Evolutionary conservation across 2,113 vertebrate genomes (phyloP).

Genomic region (Onychostoma macrolepis): DNA sequence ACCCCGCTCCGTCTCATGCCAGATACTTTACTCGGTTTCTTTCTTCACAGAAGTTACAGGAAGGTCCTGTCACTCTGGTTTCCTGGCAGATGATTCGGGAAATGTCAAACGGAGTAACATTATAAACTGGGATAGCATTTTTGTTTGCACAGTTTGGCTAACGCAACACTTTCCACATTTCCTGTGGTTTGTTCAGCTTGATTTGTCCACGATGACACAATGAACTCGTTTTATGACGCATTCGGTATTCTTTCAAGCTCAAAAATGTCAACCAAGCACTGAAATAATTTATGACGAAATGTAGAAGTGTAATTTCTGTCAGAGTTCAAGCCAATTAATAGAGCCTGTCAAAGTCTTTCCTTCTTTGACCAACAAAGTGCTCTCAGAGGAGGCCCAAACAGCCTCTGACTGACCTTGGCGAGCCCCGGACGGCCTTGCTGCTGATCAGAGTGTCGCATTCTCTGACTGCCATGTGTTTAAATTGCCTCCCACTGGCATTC

Average conservation of each 20-base stretch:
- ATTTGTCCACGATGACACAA: not conserved
- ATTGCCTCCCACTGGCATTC: constrained; percentile 78
- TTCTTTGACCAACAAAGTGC: constrained; percentile 35
- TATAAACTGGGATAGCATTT: constrained; percentile 15
- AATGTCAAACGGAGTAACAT: constrained; percentile 19
- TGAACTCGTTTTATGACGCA: not conserved
- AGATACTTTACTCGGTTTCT: not conserved
- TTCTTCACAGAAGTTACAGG: not conserved
- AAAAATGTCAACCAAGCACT: constrained; percentile 24
- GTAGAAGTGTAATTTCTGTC: constrained; percentile 35
- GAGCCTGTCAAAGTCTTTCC: constrained; percentile 33
- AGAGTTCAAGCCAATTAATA: constrained; percentile 40
- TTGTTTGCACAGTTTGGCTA: constrained; percentile 25
- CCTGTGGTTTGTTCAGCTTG: not conserved
- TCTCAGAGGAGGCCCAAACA: constrained; percentile 9
- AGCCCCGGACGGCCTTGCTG: constrained; percentile 39
- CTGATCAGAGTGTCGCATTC: constrained; percentile 64
- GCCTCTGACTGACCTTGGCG: constrained; percentile 49
- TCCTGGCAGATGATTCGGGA: constrained; percentile 15
- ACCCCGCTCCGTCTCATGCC: not conserved
- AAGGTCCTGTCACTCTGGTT: constrained; percentile 20
- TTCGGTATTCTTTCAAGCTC: constrained; percentile 24
- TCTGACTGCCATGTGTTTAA: constrained; percentile 78
- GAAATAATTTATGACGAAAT: constrained; percentile 13
- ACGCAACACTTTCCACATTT: constrained; percentile 6